Evolutionary conservation across 2,888 invertebrate species (phyloP).

Genomic region (Sesia bembeciformis): DNA sequence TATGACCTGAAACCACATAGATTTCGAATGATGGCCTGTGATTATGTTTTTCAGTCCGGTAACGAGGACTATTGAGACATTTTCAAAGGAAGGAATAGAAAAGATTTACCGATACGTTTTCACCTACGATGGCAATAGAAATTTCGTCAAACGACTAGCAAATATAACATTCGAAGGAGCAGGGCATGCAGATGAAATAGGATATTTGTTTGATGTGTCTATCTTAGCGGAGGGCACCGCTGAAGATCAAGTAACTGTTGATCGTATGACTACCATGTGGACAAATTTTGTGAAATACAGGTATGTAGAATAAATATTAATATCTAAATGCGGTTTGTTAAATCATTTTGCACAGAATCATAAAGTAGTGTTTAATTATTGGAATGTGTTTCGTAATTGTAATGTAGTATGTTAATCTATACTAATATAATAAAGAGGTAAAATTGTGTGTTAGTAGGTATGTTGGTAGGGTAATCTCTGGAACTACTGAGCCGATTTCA

Average conservation of each 20-base stretch:
- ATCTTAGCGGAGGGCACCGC: slow-evolving; percentile 10
- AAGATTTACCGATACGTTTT: background rate
- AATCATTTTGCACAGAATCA: background rate
- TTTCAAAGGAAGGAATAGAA: background rate
- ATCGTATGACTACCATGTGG: slow-evolving; percentile 32
- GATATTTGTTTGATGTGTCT: slow-evolving; percentile 27
- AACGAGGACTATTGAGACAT: background rate
- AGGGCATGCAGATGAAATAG: slow-evolving; percentile 27
- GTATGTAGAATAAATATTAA: slow-evolving; percentile 18
- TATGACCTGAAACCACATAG: too few species aligned
- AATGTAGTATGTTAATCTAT: too few species aligned
- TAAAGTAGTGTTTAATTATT: background rate
- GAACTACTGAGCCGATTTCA: too few species aligned
- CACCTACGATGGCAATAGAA: background rate
- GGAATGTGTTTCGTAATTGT: too few species aligned
- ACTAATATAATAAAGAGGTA: too few species aligned
- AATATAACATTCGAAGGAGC: slow-evolving; percentile 22
- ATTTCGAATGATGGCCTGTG: too few species aligned
- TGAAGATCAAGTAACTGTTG: slow-evolving; percentile 28
- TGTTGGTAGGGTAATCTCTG: too few species aligned
- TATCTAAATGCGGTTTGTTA: background rate
- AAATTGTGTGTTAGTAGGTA: too few species aligned
- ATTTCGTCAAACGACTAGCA: background rate
- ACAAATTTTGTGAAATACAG: slow-evolving; percentile 40
- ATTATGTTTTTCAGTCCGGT: background rate